A percentile compares a stretch with the other conserved stretches of the same genome.
These are phyloP conservation scores for Heliconius eleuchia DNA, from an alignment of 1,140 invertebrate genomes.

Conservation along the genomic window DNA sequence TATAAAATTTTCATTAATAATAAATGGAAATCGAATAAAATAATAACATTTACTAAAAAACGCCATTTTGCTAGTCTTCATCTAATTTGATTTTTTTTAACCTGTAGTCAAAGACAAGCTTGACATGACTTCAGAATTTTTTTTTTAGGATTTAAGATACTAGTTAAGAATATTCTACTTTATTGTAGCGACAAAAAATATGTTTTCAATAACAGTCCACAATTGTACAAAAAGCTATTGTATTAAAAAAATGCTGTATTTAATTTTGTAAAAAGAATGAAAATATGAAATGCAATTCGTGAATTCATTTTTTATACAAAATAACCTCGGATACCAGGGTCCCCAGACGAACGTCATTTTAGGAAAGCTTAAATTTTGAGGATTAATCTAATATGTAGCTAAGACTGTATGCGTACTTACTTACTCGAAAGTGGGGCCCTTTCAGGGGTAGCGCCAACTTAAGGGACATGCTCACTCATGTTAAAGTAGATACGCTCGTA, in stretches of 20 bases:
- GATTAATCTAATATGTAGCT: too few species aligned
- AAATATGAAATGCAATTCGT: too few species aligned
- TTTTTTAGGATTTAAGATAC: background rate
- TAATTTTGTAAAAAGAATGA: background rate
- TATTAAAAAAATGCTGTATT: background rate
- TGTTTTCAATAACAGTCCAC: background rate
- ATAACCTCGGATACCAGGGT: too few species aligned
- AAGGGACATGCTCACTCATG: too few species aligned
- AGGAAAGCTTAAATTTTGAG: too few species aligned
- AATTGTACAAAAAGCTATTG: background rate
- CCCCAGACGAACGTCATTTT: too few species aligned
- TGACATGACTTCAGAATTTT: background rate
- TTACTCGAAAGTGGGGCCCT: too few species aligned
- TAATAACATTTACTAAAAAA: background rate
- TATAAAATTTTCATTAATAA: background rate
- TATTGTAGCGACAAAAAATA: background rate
- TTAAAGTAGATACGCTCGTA: too few species aligned
- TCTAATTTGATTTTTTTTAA: background rate
- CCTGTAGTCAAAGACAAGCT: constrained; percentile 23
- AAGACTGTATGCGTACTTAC: too few species aligned
- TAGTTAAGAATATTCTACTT: background rate
- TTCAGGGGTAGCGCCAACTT: too few species aligned
- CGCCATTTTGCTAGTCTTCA: background rate
- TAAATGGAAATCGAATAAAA: background rate
- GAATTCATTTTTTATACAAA: too few species aligned